These are phyloP conservation scores for Halictus ligatus DNA, from an alignment of 2,888 invertebrate genomes.

Conservation along the genomic window DNA sequence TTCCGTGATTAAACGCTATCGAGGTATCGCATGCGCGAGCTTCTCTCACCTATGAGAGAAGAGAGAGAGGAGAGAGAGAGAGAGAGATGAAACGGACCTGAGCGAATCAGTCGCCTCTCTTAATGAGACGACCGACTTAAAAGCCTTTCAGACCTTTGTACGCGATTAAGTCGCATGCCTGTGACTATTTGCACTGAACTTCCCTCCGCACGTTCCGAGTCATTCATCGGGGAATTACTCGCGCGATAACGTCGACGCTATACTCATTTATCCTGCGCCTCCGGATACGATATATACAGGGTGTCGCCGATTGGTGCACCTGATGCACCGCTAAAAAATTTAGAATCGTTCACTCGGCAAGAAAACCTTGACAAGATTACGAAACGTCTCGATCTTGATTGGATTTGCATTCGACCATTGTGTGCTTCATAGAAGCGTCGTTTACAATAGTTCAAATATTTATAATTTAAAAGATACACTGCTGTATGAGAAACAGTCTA, in stretches of 20 bases:
- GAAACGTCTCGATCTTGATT: background rate
- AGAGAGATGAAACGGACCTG: background rate
- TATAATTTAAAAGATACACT: no score
- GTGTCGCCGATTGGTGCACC: background rate
- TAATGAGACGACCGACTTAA: conserved; percentile 4
- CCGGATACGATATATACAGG: background rate
- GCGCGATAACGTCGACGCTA: background rate
- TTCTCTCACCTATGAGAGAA: background rate
- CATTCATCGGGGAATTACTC: conserved; percentile 11
- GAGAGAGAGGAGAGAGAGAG: background rate
- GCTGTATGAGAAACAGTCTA: no score
- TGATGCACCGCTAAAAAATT: background rate
- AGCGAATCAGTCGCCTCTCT: background rate
- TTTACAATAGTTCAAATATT: no score
- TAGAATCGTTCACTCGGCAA: background rate
- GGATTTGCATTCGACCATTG: background rate
- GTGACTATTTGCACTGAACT: background rate
- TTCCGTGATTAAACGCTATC: background rate
- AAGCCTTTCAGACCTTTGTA: background rate
- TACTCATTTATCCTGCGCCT: background rate
- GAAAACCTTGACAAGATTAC: background rate
- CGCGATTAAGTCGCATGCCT: background rate
- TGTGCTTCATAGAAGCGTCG: no score
- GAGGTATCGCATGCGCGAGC: background rate
- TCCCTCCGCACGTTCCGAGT: background rate